These are phyloP conservation scores for Crypturellus tataupa DNA, from an alignment of 2,797 vertebrate genomes.

Conservation along the genomic window DNA sequence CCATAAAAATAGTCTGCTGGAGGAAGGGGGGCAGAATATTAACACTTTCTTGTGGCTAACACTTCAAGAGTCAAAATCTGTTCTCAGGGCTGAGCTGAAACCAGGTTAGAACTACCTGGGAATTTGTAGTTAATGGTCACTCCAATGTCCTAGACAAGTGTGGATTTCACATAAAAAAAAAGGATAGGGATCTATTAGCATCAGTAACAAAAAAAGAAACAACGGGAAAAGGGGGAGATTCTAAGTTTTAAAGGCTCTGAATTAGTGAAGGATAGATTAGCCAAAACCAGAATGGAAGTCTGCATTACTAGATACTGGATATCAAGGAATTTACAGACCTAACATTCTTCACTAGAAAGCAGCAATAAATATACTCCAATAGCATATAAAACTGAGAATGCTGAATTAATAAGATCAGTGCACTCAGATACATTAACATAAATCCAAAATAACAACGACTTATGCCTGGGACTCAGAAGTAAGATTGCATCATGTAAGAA, in stretches of 20 bases:
- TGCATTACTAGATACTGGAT: neutral
- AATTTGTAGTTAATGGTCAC: neutral
- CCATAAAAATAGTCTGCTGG: conserved; percentile 44
- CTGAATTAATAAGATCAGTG: conserved; percentile 18
- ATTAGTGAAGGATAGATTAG: neutral
- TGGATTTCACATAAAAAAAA: neutral
- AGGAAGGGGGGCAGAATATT: neutral
- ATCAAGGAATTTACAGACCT: neutral
- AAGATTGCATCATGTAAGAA: conserved; percentile 23
- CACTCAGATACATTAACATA: neutral
- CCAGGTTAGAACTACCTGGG: neutral
- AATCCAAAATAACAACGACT: conserved; percentile 18
- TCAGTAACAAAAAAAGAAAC: neutral
- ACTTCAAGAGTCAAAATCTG: neutral
- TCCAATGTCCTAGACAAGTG: neutral
- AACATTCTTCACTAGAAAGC: neutral
- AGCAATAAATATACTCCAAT: conserved; percentile 17
- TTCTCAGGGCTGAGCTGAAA: neutral
- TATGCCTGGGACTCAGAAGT: conserved; percentile 26
- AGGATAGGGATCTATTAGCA: neutral
- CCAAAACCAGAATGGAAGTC: neutral
- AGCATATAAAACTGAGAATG: conserved; percentile 35
- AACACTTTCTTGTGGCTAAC: neutral
- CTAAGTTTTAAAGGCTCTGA: neutral
- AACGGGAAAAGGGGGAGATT: neutral